Percentiles rank a stretch among this genome's conserved stretches.
These are phyloP conservation scores for Deilephila elpenor DNA, from an alignment of 2,888 invertebrate genomes.

Conservation along the genomic window DNA sequence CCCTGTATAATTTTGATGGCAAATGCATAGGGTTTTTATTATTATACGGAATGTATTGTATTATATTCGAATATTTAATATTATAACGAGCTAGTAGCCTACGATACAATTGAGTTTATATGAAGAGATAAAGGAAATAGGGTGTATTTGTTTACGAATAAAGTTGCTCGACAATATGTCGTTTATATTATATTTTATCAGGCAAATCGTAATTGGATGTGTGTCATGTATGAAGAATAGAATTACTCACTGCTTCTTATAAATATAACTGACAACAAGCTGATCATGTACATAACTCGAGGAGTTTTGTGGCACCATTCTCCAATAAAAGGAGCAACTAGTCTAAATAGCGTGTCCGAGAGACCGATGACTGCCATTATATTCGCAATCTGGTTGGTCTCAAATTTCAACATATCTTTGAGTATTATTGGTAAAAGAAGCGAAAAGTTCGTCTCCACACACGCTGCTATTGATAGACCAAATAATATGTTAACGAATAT, in stretches of 20 bases:
- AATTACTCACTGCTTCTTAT: slow-evolving; percentile 86
- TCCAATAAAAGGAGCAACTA: slow-evolving; percentile 87
- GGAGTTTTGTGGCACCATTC: slow-evolving; percentile 86
- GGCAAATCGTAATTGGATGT: not conserved
- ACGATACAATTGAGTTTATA: not conserved
- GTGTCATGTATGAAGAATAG: not conserved
- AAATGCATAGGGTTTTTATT: not conserved
- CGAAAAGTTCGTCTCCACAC: slow-evolving; percentile 89
- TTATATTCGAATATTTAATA: not conserved
- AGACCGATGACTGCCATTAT: slow-evolving; percentile 86
- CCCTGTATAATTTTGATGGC: not conserved
- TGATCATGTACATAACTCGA: slow-evolving; percentile 86
- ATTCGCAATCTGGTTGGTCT: slow-evolving; percentile 84
- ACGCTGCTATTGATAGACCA: slow-evolving; percentile 87
- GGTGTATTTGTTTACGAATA: not conserved
- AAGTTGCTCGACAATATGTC: not conserved
- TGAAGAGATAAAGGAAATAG: not conserved
- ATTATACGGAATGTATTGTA: not conserved
- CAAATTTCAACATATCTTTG: slow-evolving; percentile 85
- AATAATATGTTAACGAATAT: slow-evolving; percentile 88
- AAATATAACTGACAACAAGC: slow-evolving; percentile 84
- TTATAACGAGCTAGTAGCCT: not conserved
- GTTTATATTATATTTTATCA: not conserved
- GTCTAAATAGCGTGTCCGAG: slow-evolving; percentile 85
- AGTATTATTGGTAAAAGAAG: slow-evolving; percentile 87